Base-by-base conservation (phyloP, 2,888 invertebrate genomes). In the Leptinotarsa tumamoca region DNA sequence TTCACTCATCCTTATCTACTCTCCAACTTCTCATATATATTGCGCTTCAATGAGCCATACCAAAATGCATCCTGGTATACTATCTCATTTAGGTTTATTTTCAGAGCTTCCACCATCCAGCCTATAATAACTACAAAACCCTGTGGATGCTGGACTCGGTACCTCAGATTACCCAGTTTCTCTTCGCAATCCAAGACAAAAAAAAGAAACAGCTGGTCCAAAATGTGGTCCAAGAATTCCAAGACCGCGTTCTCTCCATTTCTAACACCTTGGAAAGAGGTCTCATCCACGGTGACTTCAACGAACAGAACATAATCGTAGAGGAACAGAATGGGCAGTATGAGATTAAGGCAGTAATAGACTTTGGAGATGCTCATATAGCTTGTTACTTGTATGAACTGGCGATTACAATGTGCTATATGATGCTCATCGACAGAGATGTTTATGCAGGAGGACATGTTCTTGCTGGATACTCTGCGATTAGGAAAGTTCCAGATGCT, bases 231-330 rank as follows among this genome's bases (percentile, higher is more conserved):
- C 84, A 89, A 15, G 86, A 89, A 71, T 97, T 95, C 87, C 92
- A 94, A 80, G 88, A 90, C 14, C 90, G 92, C 0, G 93, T 97
- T 0, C 85, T 95, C 0, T 90, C 92, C 0, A 87, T 89, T 0
- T 84, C 90, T 3, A 88, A 90, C 0, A 89, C 90, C 52, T 89
- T 97, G 78, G 92, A 93, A 82, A 90, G 90, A 83, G 95, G 93
- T 83, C 83, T 95, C 5, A 95, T 98, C 78, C 98, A 98, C 85
- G 98, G 97, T 0, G 98, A 98, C 86, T 91, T 95, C 75, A 98
- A 98, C 86, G 97, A 97, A 84, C 95, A 95, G 87, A 98, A 98
- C 88, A 91, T 98, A 4, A 86, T 97, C 5, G 81, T 86, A 0
- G 81, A 82, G 18, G 80, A 82, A 33, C 51, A 83, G 27, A 79